Evolutionary conservation across 1,140 invertebrate species (phyloP).

Genomic region (Drosophila erecta): DNA sequence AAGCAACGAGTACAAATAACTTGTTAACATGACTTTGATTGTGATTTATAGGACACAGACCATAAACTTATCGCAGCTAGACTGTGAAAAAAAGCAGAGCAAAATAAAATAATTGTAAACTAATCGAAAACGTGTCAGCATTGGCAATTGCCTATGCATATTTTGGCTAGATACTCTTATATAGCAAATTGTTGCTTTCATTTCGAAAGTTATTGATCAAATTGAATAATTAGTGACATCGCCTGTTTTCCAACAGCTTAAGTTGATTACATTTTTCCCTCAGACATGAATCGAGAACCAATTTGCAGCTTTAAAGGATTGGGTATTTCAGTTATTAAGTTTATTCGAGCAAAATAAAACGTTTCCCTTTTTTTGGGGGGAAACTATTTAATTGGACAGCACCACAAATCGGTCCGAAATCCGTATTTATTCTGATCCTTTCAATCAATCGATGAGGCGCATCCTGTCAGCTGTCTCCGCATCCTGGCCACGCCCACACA

Average conservation of each 20-base stretch:
- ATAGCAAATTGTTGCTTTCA: background rate
- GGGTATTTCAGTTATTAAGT: background rate
- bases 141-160: background rate
- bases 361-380: no score
- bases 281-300: background rate
- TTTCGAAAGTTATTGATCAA: background rate
- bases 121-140: slow-evolving; percentile 19
- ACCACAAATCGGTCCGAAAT: background rate
- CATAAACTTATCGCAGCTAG: slow-evolving; percentile 50
- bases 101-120: slow-evolving; percentile 15
- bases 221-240: no score
- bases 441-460: slow-evolving; percentile 15
- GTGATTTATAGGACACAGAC: slow-evolving; percentile 56
- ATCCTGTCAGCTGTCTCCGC: slow-evolving; percentile 5
- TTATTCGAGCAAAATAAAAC: background rate
- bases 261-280: background rate
- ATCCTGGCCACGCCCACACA: slow-evolving; percentile 16
- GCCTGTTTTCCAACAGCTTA: background rate
- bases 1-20: slow-evolving; percentile 43
- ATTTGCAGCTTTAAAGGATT: background rate
- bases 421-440: slow-evolving; percentile 13
- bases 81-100: background rate
- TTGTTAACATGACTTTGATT: slow-evolving; percentile 64
- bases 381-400: slow-evolving; percentile 5
- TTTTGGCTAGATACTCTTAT: background rate